Base-by-base conservation (phyloP, 2,797 vertebrate genomes). In the Sarcophilus harrisii region DNA sequence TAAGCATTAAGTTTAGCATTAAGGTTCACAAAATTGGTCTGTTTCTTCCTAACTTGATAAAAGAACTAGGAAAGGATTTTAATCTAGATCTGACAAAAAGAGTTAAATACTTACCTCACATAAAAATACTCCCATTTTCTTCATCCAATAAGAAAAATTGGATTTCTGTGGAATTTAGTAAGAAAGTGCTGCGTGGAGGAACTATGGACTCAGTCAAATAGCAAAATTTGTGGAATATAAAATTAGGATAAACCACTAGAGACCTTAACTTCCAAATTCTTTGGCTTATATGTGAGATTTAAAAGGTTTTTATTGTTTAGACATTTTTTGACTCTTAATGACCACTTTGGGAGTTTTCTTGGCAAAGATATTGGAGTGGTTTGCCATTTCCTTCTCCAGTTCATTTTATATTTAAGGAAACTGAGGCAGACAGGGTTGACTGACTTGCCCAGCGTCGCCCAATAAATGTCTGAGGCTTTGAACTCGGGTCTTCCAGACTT, bases 11-110 rank as follows among this genome's bases (percentile, higher is more conserved):
- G 21, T 81, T 49, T 2, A 45, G 24, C 38, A 49, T 87, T 0
- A 81, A 27, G 90, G 5, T 9, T 32, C 45, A 90, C 24, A 45
- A 30, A 12, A 16, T 2, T 91, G 4, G 57, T 58, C 52, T 94
- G 11, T 58, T 94, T 28, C 29, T 32, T 96, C 66, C 57, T 24
- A 45, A 62, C 29, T 60, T 87, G 58, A 57, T 66, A 92, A 45
- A 49, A 11, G 54, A 55, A 55, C 54, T 55, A 11, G 11, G 54
- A 95, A 91, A 93, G 14, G 21, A 54, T 95, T 91, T 96, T 97
- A 91, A 81, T 60, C 94, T 49, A 89, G 91, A 91, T 73, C 18
- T 62, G 93, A 55, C 54, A 94, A 94, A 95, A 94, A 4, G 45
- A 58, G 11, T 24, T 9, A 45, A 8, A 81, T 6, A 81, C 11